Evolutionary conservation across 2,888 invertebrate species (phyloP).

Genomic region (Unio pictorum): DNA sequence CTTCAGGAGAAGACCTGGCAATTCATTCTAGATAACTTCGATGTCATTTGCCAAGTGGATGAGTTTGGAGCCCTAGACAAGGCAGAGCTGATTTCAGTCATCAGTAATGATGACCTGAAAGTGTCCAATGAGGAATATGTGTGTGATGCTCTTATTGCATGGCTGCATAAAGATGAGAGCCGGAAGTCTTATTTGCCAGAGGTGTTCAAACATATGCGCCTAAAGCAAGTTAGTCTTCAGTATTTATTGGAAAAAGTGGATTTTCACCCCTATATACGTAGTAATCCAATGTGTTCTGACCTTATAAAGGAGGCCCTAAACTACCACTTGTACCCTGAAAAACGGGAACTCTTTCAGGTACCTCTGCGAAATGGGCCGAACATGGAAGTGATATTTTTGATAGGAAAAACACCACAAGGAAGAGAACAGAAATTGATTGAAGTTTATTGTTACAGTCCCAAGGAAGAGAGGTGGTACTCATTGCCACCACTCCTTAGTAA

Average conservation of each 20-base stretch:
- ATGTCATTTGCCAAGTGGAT: conserved; percentile 32
- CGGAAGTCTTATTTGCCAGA: conserved; percentile 32
- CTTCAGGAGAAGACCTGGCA: conserved; percentile 36
- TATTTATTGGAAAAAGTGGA: conserved; percentile 39
- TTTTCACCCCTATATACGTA: conserved; percentile 29
- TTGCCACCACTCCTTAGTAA: conserved; percentile 35
- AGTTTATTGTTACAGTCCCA: conserved; percentile 36
- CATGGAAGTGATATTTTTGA: conserved; percentile 36
- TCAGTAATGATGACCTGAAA: conserved; percentile 30
- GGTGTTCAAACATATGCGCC: conserved; percentile 35
- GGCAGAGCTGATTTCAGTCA: conserved; percentile 42
- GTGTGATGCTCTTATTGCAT: conserved; percentile 41
- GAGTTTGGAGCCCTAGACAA: conserved; percentile 42
- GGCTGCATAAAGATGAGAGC: conserved; percentile 38
- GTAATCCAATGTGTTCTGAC: conserved; percentile 24
- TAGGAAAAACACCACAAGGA: conserved; percentile 38
- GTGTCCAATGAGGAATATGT: conserved; percentile 43
- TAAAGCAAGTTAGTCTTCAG: conserved; percentile 39
- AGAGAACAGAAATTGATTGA: conserved; percentile 36
- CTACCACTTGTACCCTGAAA: conserved; percentile 36
- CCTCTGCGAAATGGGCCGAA: conserved; percentile 30
- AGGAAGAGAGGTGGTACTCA: conserved; percentile 37
- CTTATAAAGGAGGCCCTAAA: conserved; percentile 34
- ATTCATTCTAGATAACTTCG: conserved; percentile 39
- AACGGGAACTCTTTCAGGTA: conserved; percentile 26